Conservation (phyloP, 2,888 invertebrate genomes). For the Dicyrtoma fusca region DNA sequence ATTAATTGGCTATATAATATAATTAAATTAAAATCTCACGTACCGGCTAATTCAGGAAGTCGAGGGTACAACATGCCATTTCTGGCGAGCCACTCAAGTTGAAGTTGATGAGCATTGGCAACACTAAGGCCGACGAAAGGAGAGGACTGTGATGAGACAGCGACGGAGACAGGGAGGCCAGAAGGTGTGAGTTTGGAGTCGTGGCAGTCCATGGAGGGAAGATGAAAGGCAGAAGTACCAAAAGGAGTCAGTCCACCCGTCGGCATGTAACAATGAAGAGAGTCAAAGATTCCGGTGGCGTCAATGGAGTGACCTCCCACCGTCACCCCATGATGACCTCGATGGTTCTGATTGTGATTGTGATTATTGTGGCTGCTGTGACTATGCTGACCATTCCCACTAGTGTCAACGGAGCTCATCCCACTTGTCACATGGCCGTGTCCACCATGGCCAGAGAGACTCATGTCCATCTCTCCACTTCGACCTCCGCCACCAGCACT, state of each 20-base stretch:
- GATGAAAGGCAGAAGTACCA: slow-evolving; percentile 58
- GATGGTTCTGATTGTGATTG: slow-evolving; percentile 12
- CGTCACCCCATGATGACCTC: slow-evolving; percentile 1
- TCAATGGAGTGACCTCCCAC: slow-evolving; percentile 1
- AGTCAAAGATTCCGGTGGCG: slow-evolving; percentile 43
- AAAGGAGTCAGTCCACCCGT: slow-evolving; percentile 52
- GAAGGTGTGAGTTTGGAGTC: slow-evolving; percentile 44
- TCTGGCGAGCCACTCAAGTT: slow-evolving; percentile 86
- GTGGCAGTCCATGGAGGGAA: slow-evolving; percentile 54
- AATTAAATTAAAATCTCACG: too few relatives aligned
- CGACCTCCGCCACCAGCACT: neutral
- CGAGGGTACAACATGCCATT: slow-evolving; percentile 91
- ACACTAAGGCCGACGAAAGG: slow-evolving; percentile 55
- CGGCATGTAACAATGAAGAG: slow-evolving; percentile 53
- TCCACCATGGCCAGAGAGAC: neutral
- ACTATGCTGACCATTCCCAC: slow-evolving; percentile 8
- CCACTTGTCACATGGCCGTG: slow-evolving; percentile 10
- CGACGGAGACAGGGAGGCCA: slow-evolving; percentile 56
- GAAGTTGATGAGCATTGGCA: slow-evolving; percentile 74
- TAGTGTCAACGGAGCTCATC: neutral
- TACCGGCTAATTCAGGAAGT: slow-evolving; percentile 80
- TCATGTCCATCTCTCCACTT: slow-evolving; percentile 18
- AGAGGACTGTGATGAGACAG: slow-evolving; percentile 36
- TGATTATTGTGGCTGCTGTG: slow-evolving; percentile 1
- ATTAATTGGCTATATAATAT: too few relatives aligned